Evolutionary conservation across 2,113 vertebrate species (phyloP), one percentile per base, ranked within the genome.

Genomic region (Muscicapa adusta): DNA sequence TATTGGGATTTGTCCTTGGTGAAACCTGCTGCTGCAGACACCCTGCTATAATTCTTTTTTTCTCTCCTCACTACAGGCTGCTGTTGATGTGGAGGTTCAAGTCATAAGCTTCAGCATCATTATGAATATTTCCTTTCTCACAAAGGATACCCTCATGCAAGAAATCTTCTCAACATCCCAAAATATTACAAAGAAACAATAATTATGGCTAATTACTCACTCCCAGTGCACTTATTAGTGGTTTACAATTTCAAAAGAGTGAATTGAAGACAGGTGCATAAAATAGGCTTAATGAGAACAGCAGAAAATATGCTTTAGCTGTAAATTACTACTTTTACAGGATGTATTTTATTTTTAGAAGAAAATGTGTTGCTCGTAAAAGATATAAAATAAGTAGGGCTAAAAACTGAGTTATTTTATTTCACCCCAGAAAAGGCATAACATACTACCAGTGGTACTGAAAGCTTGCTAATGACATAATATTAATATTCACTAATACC

Each of bases 101-200:
- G 60, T 68, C 68, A 77, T 62, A 86, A 92, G 61, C 85, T 93
- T 89, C 79, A 77, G 79, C 80, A 84, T 45, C n/a, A 60, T 84
- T 90, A 38, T 51, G 82, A 91, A 71, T 83, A 86, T 67, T 88
- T 93, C 40, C 23, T 14, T 72, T 24, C 48, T 80, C 88, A 83
- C 56, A 83, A 80, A 91, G 45, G 47, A 84, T 42, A 79, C 10
- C 8, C 15, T 94, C 63, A 77, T 0, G 1, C 72, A 93, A 93
- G 38, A 93, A 89, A 94, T 79, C 90, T 83, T 85, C 72, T 65
- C 76, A 61, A 88, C 11, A 77, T 83, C 85, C 82, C 56, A 83
- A 95, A 95, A 93, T 95, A 93, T 77, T 96, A 93, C 91, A 97
- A 96, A 94, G 94, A 93, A 89, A 90, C 90, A 90, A 93, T 74